Base-by-base conservation (phyloP, 2,797 vertebrate genomes). In the Acrossocheilus wenchowensis region DNA sequence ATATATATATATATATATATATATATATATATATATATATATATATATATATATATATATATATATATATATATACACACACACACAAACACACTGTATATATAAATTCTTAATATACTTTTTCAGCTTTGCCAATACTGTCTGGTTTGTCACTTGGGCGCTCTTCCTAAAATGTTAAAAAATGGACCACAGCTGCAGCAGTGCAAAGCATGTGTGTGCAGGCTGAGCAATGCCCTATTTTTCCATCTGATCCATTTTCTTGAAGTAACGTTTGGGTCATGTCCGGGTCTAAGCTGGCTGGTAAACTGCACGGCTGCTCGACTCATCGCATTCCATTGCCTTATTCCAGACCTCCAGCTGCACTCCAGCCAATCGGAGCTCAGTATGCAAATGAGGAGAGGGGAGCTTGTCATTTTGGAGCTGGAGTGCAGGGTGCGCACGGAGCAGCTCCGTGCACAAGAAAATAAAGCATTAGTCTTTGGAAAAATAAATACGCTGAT, bases 341-440 rank as follows among this genome's bases (percentile, higher is more conserved):
- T 54, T 81, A 57, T 85, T 78, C 80, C 68, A 77, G 73, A 74
- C 68, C 74, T 75, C 36, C 78, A 73, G 87, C 75, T n/a, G 66
- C 43, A 68, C 66, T 66, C 45, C 86, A 87, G 85, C 91, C 91
- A 91, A 90, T 91, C 41, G 1, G 73, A 88, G 34, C 54, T 48
- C 52, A 26, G 81, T 83, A 90, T 90, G 89, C 83, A 91, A 92
- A 94, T 92, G 72, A 86, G 83, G 81, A 87, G 92, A 93, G 92
- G 48, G 92, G 89, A 73, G 69, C 57, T 72, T 73, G 92, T 90
- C 87, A 8, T 90, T 87, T 73, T 72, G 86, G 86, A 94, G 92
- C 94, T 94, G 95, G 95, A 94, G 95, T 95, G 86, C 95, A 95
- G 93, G 95, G 95, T 92, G 92, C 93, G 92, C 93, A 94, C 83